Percentiles rank a stretch among this genome's conserved stretches.
Conservation (phyloP, 2,113 vertebrate genomes). For the Smithornis capensis region DNA sequence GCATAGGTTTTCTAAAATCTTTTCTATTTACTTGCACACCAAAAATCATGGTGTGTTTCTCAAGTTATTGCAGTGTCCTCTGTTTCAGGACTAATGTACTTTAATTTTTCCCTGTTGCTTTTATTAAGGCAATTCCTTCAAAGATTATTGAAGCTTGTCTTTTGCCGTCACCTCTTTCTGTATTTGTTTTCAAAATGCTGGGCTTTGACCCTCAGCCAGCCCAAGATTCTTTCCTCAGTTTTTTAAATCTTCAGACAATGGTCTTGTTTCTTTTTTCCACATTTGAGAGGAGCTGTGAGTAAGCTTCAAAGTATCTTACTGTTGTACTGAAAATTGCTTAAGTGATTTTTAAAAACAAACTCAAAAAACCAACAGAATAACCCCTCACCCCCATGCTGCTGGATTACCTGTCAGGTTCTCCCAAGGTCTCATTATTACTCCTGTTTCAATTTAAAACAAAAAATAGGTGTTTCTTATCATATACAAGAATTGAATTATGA, state of each 20-base stretch:
- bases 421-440: neutral
- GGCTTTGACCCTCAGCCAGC: neutral
- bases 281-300: neutral
- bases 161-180: neutral
- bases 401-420: neutral
- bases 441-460: neutral
- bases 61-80: neutral
- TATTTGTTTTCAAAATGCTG: neutral
- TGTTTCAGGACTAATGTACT: neutral
- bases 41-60: neutral
- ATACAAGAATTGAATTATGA: neutral
- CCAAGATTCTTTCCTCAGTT: neutral
- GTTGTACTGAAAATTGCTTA: neutral
- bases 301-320: neutral
- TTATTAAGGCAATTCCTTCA: neutral
- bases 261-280: neutral
- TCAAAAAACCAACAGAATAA: neutral
- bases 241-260: neutral
- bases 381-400: neutral
- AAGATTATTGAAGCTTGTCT: neutral
- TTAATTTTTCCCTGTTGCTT: neutral
- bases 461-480: neutral
- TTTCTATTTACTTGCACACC: neutral
- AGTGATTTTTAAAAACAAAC: neutral
- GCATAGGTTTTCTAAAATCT: neutral